A percentile compares a stretch with the other conserved stretches of the same genome.
Evolutionary conservation across 2,888 invertebrate genomes (phyloP).

Genomic region (Cephonodes hylas): DNA sequence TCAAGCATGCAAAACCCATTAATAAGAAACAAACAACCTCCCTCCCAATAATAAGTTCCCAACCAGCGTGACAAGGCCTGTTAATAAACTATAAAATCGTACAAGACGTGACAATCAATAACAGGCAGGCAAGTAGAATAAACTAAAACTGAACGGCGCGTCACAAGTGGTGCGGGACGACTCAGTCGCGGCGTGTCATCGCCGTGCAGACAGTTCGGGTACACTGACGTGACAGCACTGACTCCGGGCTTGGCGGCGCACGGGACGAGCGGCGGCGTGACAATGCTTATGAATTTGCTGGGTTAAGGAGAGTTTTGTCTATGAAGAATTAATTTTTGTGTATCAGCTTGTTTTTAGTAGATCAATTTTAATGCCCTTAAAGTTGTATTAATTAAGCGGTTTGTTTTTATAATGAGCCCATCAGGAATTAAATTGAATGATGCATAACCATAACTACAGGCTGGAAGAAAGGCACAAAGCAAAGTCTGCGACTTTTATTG

Average conservation of each 20-base stretch:
- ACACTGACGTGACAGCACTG: conserved; percentile 58
- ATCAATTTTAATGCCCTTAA: too few species aligned
- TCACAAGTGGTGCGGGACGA: conserved; percentile 54
- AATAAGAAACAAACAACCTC: not conserved
- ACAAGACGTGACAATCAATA: conserved; percentile 34
- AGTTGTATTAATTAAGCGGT: too few species aligned
- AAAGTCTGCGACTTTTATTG: too few species aligned
- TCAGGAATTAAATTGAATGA: too few species aligned
- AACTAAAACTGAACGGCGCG: conserved; percentile 44
- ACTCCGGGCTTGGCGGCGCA: conserved; percentile 33
- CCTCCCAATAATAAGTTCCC: not conserved
- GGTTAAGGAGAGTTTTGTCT: not conserved
- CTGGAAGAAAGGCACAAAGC: too few species aligned
- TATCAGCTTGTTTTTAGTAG: not conserved
- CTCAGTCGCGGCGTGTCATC: conserved; percentile 72
- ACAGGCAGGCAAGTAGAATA: conserved; percentile 38
- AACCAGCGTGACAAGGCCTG: not conserved
- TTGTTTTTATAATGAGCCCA: too few species aligned
- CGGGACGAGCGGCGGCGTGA: conserved; percentile 25
- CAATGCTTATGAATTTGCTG: not conserved
- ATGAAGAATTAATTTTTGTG: not conserved
- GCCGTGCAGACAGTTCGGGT: conserved; percentile 52
- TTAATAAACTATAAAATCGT: conserved; percentile 4
- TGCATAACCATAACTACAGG: too few species aligned
- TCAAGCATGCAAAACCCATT: not conserved